phyloP scores from a whole-genome alignment of 2,113 vertebrate species.

The Muntiacus muntjak region DNA sequence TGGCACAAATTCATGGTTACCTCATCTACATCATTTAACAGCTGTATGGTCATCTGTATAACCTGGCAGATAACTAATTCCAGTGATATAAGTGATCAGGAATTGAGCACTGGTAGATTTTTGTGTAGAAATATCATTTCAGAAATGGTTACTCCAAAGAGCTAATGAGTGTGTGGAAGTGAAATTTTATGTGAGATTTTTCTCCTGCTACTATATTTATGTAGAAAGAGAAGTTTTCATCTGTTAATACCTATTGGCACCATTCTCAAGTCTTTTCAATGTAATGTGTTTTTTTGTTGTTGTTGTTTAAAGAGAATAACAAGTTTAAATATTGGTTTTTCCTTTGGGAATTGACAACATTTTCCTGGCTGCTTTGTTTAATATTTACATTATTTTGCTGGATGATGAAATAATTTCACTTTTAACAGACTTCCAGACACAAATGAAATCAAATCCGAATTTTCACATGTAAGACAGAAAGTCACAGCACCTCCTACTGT shows the following conservation, averaged over 20 bases:
- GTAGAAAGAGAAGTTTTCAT: background rate
- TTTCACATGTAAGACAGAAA: constrained; percentile 40
- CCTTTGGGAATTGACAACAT: constrained; percentile 66
- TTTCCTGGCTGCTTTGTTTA: constrained; percentile 71
- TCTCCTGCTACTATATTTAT: background rate
- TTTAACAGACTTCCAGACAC: background rate
- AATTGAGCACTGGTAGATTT: background rate
- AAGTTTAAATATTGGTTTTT: constrained; percentile 65
- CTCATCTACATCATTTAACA: constrained; percentile 67
- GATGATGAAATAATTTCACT: constrained; percentile 65
- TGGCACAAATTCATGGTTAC: constrained; percentile 63
- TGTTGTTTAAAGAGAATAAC: background rate
- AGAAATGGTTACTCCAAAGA: constrained; percentile 9
- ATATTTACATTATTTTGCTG: constrained; percentile 71
- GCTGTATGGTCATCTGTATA: constrained; percentile 53
- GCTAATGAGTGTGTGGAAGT: background rate
- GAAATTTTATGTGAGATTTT: background rate
- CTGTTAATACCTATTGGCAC: background rate
- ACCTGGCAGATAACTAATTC: constrained; percentile 50
- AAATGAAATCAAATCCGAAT: background rate
- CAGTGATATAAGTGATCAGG: constrained; percentile 4
- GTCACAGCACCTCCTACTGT: constrained; percentile 59
- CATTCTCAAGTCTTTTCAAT: constrained; percentile 3
- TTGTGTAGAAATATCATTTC: constrained; percentile 15
- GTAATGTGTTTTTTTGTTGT: background rate